Conservation (phyloP, 2,113 vertebrate species). For the Neopipo cinnamomea region DNA sequence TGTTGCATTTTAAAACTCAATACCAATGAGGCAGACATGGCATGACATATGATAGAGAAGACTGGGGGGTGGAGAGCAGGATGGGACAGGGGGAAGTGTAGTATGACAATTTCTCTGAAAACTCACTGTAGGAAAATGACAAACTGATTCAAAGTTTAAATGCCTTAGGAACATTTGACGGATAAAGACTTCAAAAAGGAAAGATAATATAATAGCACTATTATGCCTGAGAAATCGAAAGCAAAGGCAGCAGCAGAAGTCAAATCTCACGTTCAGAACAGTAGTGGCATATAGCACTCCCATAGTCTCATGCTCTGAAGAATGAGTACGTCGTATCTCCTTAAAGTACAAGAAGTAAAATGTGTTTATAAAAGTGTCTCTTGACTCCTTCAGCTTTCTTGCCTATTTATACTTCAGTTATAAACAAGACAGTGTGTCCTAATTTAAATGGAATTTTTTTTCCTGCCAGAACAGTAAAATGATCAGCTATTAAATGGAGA, state of each 20-base stretch:
- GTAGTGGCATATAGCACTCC: background rate
- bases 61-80: fast-evolving
- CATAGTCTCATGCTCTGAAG: background rate
- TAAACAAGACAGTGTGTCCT: background rate
- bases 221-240: background rate
- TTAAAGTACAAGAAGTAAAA: background rate
- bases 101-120: background rate
- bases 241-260: background rate
- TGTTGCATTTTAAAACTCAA: background rate
- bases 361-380: background rate
- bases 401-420: background rate
- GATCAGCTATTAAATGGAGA: background rate
- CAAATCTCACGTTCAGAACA: background rate
- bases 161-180: background rate
- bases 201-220: background rate
- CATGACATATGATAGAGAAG: background rate
- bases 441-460: background rate
- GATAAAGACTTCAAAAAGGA: background rate
- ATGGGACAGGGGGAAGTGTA: background rate
- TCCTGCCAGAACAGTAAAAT: background rate
- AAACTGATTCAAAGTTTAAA: background rate
- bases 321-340: background rate
- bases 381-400: background rate
- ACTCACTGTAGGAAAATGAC: background rate
- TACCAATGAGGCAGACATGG: background rate